phyloP scores from a whole-genome alignment of 2,888 invertebrate species.

The Scelioninae gen. 2 region DNA sequence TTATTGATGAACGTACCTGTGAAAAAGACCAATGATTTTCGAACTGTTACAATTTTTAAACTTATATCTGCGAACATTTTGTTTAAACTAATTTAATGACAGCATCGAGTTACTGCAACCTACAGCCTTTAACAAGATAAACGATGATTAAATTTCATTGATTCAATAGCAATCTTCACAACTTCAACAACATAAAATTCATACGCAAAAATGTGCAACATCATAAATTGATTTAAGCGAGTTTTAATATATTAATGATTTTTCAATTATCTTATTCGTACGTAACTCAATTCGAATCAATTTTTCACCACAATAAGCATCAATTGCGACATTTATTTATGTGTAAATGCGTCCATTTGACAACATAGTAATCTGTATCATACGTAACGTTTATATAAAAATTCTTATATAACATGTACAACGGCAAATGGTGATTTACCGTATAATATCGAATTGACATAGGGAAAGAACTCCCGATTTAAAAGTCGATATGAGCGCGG shows the following conservation, averaged over 20 bases:
- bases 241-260: constrained; percentile 8
- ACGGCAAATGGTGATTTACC: constrained; percentile 20
- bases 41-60: no score
- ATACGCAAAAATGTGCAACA: constrained; percentile 12
- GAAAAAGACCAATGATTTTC: no score
- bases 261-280: constrained; percentile 9
- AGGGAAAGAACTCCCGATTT: no score
- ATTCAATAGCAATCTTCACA: constrained; percentile 9
- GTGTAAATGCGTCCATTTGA: constrained; percentile 23
- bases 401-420: constrained; percentile 30
- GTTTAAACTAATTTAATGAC: constrained; percentile 15
- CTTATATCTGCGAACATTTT: no score
- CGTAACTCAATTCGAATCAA: constrained; percentile 11
- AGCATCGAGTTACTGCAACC: not conserved
- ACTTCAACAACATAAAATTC: constrained; percentile 6
- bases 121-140: constrained; percentile 6
- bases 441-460: constrained; percentile 32
- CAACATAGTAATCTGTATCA: constrained; percentile 10
- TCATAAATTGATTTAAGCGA: constrained; percentile 7
- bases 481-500: no score
- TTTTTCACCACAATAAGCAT: constrained; percentile 30
- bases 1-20: no score
- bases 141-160: constrained; percentile 2
- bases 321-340: constrained; percentile 20
- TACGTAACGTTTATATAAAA: constrained; percentile 42